Evolutionary conservation across 2,888 invertebrate genomes (phyloP).

Genomic region (Alsophila aescularia): DNA sequence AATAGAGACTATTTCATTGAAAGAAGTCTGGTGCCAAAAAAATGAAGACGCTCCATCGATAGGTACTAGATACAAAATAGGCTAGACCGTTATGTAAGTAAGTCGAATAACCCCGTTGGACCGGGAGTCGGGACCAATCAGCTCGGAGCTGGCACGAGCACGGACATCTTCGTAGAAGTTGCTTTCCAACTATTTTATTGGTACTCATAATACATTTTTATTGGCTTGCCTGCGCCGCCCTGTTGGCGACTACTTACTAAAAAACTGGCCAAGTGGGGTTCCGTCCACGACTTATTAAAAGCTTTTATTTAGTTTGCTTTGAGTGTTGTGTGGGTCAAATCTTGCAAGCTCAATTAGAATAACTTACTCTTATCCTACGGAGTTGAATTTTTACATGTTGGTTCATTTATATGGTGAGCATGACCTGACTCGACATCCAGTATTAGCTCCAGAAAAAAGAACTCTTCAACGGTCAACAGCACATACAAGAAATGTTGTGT

Average conservation of each 20-base stretch:
- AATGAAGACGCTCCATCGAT: background rate
- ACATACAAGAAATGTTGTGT: too few relatives aligned
- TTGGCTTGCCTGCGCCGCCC: background rate
- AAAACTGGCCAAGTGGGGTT: too few relatives aligned
- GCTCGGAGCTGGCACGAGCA: background rate
- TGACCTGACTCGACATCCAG: too few relatives aligned
- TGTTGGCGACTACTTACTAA: background rate
- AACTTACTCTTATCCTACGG: too few relatives aligned
- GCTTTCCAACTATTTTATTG: slow-evolving; percentile 9
- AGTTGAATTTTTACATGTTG: too few relatives aligned
- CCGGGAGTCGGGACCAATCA: background rate
- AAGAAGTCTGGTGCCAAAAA: slow-evolving; percentile 26
- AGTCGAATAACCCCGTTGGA: background rate
- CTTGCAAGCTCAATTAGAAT: too few relatives aligned
- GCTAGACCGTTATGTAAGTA: slow-evolving; percentile 12
- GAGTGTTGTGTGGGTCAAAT: too few relatives aligned
- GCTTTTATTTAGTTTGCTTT: too few relatives aligned
- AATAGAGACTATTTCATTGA: background rate
- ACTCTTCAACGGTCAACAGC: too few relatives aligned
- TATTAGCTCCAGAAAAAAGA: too few relatives aligned
- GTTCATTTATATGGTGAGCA: too few relatives aligned
- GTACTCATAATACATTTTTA: slow-evolving; percentile 17
- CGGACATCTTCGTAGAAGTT: slow-evolving; percentile 7
- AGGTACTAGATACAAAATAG: slow-evolving; percentile 10
- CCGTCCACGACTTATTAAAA: too few relatives aligned